Evolutionary conservation across 2,888 invertebrate genomes (phyloP), one percentile per base, ranked within the genome.

Genomic region (Julus scanicus): DNA sequence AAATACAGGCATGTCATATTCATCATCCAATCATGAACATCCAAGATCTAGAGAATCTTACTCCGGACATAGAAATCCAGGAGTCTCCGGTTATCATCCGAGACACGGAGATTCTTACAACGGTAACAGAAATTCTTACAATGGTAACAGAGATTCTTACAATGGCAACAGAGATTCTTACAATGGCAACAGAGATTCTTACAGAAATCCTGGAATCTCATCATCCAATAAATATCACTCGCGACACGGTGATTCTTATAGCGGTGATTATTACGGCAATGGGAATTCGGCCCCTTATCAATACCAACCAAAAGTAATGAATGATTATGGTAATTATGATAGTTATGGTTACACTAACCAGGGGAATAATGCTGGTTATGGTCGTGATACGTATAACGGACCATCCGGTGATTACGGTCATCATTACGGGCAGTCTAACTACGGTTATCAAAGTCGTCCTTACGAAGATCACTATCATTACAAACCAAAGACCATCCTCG

Each of bases 301-400:
- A 15, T 80, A 80, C 15, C 80, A 80, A 37, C 80, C 80, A 37
- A 80, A 80, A 80, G 29, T 80, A 8, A 37, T 37, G 80, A 39
- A 80, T 39, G 80, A 37, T 5, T 9, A 71, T 37, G 80, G 80
- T 13, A 37, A 37, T 13, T 80, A 80, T 13, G 80, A 80, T 37
- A 80, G 80, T 37, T 37, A 80, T 15, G 80, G 80, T 80, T 80
- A 80, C 15, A 80, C 80, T 13, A 80, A 80, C 29, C 80, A 80
- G 5, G 80, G 80, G 15, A 80, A 80, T 15, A 80, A 80, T 80
- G 80, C 80, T 2, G 80, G 80, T 80, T 80, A 80, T 15, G 80
- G 80, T 37, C 37, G 37, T 2, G 80, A 80, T 9, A 80, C 37
- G 3, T 80, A 80, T 37, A 80, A 15, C 15, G 53, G 80, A 37